phyloP scores from a whole-genome alignment of 1,140 invertebrate genomes.

The Onthophagus taurus region DNA sequence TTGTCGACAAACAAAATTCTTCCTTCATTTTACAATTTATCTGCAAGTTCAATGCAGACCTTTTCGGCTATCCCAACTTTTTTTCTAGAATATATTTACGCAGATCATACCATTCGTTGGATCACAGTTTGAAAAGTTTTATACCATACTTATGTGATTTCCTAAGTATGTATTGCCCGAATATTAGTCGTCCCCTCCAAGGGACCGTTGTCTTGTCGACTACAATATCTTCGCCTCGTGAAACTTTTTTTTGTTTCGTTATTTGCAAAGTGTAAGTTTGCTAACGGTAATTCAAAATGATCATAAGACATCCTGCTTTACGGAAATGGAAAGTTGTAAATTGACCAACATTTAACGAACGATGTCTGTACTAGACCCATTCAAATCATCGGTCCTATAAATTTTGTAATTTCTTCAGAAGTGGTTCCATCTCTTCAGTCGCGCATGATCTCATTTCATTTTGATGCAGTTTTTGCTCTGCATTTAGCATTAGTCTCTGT shows the following conservation, averaged over 20 bases:
- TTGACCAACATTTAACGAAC: too few relatives aligned
- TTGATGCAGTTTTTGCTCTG: too few relatives aligned
- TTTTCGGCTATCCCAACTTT: slow-evolving; percentile 20
- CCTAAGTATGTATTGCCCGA: slow-evolving; percentile 27
- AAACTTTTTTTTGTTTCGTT: slow-evolving; percentile 7
- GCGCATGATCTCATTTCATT: too few relatives aligned
- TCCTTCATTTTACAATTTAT: slow-evolving; percentile 19
- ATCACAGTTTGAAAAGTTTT: slow-evolving; percentile 11
- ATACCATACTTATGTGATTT: slow-evolving; percentile 30
- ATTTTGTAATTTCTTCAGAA: slow-evolving; percentile 5
- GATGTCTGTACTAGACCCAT: neutral
- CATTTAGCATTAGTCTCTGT: too few relatives aligned
- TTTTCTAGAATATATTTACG: slow-evolving; percentile 29
- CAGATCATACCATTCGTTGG: slow-evolving; percentile 18
- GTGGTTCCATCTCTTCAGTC: slow-evolving; percentile 7
- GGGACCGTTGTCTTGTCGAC: slow-evolving; percentile 31
- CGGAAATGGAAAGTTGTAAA: neutral
- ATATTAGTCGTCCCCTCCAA: slow-evolving; percentile 31
- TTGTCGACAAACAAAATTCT: slow-evolving; percentile 20
- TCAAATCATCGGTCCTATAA: slow-evolving; percentile 5
- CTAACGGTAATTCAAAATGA: slow-evolving; percentile 6
- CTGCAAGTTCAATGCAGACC: slow-evolving; percentile 17
- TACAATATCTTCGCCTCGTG: slow-evolving; percentile 24
- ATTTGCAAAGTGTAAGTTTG: slow-evolving; percentile 1
- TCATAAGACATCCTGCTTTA: neutral